Evolutionary conservation across 1,140 invertebrate species (phyloP), one percentile per base, ranked within the genome.

Genomic region (Palaemon carinicauda): DNA sequence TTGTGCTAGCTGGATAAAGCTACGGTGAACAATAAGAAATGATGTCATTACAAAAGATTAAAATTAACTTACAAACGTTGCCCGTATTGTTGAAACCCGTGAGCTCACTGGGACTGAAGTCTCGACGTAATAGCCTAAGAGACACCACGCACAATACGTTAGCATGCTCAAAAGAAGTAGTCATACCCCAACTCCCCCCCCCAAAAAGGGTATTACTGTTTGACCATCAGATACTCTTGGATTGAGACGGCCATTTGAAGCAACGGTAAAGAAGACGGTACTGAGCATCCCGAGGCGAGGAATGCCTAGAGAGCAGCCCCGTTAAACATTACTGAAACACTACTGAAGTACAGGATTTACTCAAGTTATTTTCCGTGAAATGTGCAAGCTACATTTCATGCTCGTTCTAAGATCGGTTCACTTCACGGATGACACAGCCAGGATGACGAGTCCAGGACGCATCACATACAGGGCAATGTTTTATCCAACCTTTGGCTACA

Each of bases 31-130:
- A 21, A 41, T 41, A 77, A 54, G 27, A 27, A 27, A 69, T n/a
- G n/a, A 27, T 0, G n/a, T 24, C 10, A n/a, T 71, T 51, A 71
- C 77, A 50, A 74, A 85, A 79, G 24, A 54, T 33, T 24, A 74
- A 56, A 52, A 69, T 60, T 31, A 79, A 86, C 84, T 86, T 86
- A 86, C 96, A 96, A 3, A 97, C 94, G 91, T 97, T 97, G n/a
- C 96, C 96, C 1, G 96, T 97, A 89, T 97, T 97, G 91, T 97
- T 97, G 92, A 97, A 97, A 1, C 96, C 96, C 91, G 95, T 95
- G 29, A 97, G 91, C 80, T 92, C 91, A 86, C 77, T 86, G 77
- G 84, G 84, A 77, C 84, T 86, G 84, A 86, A 86, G 84, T 86
- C 84, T 80, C 84, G 84, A 31, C 77, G 84, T 52, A 86, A 80